Percentiles rank a stretch among this genome's conserved stretches.
Evolutionary conservation across 2,797 vertebrate species (phyloP).

Genomic region (Peromyscus aztecus): DNA sequence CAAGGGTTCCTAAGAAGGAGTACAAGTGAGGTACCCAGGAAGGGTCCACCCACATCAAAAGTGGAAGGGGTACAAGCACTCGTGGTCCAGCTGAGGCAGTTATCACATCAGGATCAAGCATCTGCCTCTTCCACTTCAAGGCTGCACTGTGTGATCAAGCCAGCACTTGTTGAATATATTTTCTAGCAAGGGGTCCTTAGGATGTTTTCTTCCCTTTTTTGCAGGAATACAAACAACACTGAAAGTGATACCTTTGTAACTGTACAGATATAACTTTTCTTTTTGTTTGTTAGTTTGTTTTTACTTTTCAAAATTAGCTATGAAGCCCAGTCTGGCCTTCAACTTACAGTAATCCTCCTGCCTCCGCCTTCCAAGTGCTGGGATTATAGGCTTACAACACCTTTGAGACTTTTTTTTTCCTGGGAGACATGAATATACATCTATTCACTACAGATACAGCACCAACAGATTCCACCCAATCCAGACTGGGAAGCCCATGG

Average conservation of each 20-base stretch:
- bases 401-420: not conserved
- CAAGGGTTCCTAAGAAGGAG: not conserved
- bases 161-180: not conserved
- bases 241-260: not conserved
- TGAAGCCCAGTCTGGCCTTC: not conserved
- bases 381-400: not conserved
- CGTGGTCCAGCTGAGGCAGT: rapidly evolving
- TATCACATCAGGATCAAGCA: not conserved
- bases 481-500: not conserved
- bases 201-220: not conserved
- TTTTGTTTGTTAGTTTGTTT: not conserved
- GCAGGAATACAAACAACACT: not conserved
- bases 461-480: not conserved
- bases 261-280: not conserved
- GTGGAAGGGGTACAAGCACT: rapidly evolving
- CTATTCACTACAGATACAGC: not conserved
- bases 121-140: not conserved
- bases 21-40: rapidly evolving
- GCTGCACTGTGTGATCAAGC: not conserved
- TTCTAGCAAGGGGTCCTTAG: not conserved
- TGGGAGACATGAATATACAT: not conserved
- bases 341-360: not conserved
- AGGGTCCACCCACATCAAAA: not conserved
- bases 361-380: not conserved
- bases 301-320: not conserved